Evolutionary conservation across 2,113 vertebrate species (phyloP).

Genomic region (Phylloscopus trochilus): DNA sequence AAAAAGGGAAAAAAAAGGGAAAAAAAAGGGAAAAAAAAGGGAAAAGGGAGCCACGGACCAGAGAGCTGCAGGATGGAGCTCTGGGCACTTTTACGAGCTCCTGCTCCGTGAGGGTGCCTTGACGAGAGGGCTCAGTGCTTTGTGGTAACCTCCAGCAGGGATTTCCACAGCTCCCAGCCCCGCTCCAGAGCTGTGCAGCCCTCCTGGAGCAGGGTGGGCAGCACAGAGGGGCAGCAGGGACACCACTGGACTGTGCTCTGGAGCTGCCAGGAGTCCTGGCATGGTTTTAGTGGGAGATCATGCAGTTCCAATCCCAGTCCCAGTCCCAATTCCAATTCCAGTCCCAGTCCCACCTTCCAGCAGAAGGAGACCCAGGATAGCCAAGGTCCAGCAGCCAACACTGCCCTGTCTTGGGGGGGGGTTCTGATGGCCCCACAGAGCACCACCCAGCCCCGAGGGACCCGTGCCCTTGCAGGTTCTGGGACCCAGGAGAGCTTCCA

Average conservation of each 20-base stretch:
- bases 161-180: neutral
- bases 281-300: neutral
- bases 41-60: neutral
- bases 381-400: too few relatives aligned
- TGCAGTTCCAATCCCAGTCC: neutral
- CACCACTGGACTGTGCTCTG: too few relatives aligned
- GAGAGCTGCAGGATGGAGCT: neutral
- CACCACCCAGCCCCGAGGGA: too few relatives aligned
- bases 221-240: neutral
- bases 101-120: neutral
- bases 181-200: neutral
- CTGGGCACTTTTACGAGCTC: neutral
- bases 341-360: too few relatives aligned
- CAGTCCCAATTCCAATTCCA: neutral
- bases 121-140: rapidly evolving
- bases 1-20: too few relatives aligned
- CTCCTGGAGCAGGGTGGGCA: rapidly evolving
- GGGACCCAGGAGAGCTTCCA: too few relatives aligned
- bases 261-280: neutral
- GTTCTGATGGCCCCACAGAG: too few relatives aligned
- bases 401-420: too few relatives aligned
- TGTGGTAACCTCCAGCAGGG: neutral
- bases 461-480: too few relatives aligned
- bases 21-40: slow-evolving; percentile 8
- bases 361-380: too few relatives aligned